Percentiles rank a stretch among this genome's conserved stretches.
Evolutionary conservation across 2,888 invertebrate species (phyloP).

Genomic region (Chrysolina oricalcia): DNA sequence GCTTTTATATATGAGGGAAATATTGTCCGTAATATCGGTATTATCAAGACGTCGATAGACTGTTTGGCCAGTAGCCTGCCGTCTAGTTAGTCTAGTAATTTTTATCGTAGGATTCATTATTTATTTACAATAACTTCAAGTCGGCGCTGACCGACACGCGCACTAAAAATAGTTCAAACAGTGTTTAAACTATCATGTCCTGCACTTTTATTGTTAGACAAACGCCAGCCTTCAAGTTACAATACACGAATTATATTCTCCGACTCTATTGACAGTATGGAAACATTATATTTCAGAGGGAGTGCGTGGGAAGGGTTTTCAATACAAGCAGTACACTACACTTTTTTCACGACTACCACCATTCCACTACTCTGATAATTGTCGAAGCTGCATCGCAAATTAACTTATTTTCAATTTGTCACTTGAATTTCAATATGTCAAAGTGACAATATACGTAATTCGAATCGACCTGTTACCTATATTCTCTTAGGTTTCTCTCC

Average conservation of each 20-base stretch:
- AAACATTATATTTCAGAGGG: not conserved
- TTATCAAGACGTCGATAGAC: not conserved
- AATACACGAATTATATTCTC: not conserved
- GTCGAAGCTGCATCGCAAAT: no score
- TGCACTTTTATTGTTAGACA: conserved; percentile 4
- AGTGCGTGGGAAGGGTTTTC: not conserved
- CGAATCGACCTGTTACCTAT: no score
- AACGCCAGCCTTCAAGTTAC: not conserved
- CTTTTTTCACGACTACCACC: no score
- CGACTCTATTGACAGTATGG: not conserved
- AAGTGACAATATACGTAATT: no score
- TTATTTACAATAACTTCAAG: not conserved
- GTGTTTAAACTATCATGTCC: conserved; percentile 20
- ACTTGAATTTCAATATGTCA: no score
- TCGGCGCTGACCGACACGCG: conserved; percentile 6
- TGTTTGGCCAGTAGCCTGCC: not conserved
- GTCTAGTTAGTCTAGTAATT: not conserved
- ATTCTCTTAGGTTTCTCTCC: no score
- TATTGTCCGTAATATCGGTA: no score
- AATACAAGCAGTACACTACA: not conserved
- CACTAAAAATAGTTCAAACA: conserved; percentile 2
- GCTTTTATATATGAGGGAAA: no score
- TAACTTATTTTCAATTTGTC: no score
- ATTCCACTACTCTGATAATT: no score
- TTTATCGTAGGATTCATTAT: not conserved